These are phyloP conservation scores for Rhamnusium bicolor DNA, from an alignment of 2,888 invertebrate species.

Conservation along the genomic window DNA sequence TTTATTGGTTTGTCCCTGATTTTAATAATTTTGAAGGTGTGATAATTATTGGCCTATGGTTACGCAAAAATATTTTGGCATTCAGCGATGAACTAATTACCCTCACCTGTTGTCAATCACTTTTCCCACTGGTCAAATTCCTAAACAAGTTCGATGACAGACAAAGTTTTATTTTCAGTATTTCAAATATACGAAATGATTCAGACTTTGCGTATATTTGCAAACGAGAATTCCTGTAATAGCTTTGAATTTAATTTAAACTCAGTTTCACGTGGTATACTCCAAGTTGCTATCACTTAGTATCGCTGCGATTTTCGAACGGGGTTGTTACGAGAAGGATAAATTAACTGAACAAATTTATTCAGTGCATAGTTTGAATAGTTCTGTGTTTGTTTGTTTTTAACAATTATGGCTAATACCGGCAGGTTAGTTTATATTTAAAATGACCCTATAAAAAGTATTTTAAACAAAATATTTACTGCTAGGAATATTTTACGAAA, in stretches of 20 bases:
- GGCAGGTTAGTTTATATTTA: slow-evolving; percentile 24
- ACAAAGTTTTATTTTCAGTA: slow-evolving; percentile 26
- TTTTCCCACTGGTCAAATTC: neutral
- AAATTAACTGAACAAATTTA: neutral
- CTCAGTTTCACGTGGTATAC: slow-evolving; percentile 7
- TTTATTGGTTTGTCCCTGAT: too few relatives aligned
- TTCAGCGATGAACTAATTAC: neutral
- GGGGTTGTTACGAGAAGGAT: slow-evolving; percentile 11
- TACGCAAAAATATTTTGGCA: slow-evolving; percentile 21
- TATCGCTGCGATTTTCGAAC: slow-evolving; percentile 17
- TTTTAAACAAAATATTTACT: neutral
- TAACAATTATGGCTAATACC: slow-evolving; percentile 9
- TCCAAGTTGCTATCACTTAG: neutral
- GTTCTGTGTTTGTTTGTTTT: slow-evolving; percentile 17
- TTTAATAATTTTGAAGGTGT: too few relatives aligned
- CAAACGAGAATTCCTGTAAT: slow-evolving; percentile 16
- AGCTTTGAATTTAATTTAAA: slow-evolving; percentile 8
- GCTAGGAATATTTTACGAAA: neutral
- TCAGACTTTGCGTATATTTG: slow-evolving; percentile 22
- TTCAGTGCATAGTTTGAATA: neutral
- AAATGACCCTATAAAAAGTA: slow-evolving; percentile 5
- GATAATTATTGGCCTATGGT: neutral
- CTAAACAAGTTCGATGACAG: slow-evolving; percentile 25
- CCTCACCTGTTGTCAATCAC: slow-evolving; percentile 25
- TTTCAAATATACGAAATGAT: slow-evolving; percentile 23